Conservation (phyloP, 2,113 vertebrate genomes). For the Stegostoma tigrinum region DNA sequence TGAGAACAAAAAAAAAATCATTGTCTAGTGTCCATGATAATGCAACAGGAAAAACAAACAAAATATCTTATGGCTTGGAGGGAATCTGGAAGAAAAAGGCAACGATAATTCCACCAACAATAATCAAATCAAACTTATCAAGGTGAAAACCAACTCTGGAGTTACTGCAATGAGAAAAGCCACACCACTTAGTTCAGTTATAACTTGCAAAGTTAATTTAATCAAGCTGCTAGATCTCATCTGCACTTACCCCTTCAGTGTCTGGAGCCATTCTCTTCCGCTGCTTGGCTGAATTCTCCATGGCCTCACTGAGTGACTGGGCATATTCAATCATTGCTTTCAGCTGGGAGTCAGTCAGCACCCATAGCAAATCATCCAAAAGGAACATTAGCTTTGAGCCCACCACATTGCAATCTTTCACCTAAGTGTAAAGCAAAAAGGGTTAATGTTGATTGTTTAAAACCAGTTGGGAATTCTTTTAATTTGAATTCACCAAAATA, state of each 20-base stretch:
- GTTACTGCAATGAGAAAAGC: neutral
- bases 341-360: conserved; percentile 92
- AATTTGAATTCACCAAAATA: neutral
- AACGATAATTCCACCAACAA: neutral
- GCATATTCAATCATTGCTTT: conserved; percentile 95
- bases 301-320: conserved; percentile 87
- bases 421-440: conserved; percentile 53
- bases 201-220: neutral
- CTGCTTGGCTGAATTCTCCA: conserved; percentile 91
- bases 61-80: neutral
- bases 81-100: neutral
- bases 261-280: conserved; percentile 71
- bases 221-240: neutral
- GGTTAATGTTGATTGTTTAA: neutral
- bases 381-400: conserved; percentile 92
- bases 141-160: neutral
- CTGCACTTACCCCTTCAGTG: conserved; percentile 54
- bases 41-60: neutral
- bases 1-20: neutral
- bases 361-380: conserved; percentile 93
- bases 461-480: neutral
- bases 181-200: neutral
- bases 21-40: neutral
- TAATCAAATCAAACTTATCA: neutral
- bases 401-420: conserved; percentile 91